phyloP scores from a whole-genome alignment of 1,140 invertebrate species.

The Aleiodes sp. region DNA sequence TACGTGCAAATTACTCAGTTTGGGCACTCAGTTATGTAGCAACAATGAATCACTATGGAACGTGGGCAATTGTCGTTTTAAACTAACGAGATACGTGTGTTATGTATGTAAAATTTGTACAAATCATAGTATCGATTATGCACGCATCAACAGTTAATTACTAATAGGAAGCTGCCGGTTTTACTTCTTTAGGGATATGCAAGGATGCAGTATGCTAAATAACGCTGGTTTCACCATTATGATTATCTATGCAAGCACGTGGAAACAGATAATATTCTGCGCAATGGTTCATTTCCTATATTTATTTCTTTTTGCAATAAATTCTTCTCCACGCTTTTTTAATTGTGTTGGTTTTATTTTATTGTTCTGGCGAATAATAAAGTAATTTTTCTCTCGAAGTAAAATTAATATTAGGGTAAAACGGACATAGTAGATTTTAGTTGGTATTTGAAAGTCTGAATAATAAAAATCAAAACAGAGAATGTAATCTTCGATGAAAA shows the following conservation, averaged over 20 bases:
- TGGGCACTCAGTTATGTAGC: not conserved
- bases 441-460: too few species aligned
- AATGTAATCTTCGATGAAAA: too few species aligned
- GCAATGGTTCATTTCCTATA: too few species aligned
- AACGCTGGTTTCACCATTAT: not conserved
- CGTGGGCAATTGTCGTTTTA: not conserved
- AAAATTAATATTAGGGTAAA: too few species aligned
- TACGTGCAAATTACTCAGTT: conserved; percentile 6
- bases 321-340: too few species aligned
- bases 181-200: conserved; percentile 6
- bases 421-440: too few species aligned
- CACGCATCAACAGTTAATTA: conserved; percentile 1
- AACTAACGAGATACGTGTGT: not conserved
- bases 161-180: not conserved
- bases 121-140: not conserved
- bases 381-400: too few species aligned
- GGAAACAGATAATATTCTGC: not conserved
- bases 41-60: conserved; percentile 18
- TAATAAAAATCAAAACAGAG: too few species aligned
- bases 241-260: not conserved
- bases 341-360: too few species aligned
- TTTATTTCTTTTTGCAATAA: too few species aligned
- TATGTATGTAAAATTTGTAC: not conserved
- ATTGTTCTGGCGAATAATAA: too few species aligned
- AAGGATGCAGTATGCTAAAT: conserved; percentile 21